Evolutionary conservation across 35 echinoderm and acorn worm species (phyloP).

Genomic region (Anneissia japonica): DNA sequence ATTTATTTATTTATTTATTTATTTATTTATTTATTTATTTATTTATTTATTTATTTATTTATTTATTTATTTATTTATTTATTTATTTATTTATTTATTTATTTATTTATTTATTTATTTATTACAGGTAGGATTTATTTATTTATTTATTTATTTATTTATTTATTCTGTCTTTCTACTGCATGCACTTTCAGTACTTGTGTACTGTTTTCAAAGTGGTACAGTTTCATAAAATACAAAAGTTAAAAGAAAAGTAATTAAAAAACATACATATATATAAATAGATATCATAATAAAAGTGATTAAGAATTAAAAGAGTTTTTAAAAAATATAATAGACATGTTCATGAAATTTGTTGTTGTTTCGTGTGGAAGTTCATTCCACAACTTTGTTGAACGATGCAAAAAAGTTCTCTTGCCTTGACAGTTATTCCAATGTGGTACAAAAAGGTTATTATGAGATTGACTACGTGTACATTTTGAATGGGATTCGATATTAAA

Average conservation of each 20-base stretch:
- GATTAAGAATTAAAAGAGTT: no score
- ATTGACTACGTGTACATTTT: no score
- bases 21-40: not conserved
- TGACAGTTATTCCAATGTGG: no score
- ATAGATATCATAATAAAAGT: no score
- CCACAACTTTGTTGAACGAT: no score
- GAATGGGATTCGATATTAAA: no score
- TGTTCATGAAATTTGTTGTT: no score
- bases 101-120: not conserved
- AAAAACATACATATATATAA: not conserved
- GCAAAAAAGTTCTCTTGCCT: no score
- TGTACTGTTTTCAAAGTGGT: not conserved
- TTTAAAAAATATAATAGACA: no score
- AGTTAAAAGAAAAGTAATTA: not conserved
- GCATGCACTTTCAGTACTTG: not conserved
- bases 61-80: not conserved
- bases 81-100: not conserved
- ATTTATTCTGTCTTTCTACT: not conserved
- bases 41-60: not conserved
- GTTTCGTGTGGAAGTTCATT: no score
- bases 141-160: not conserved
- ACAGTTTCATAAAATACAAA: not conserved
- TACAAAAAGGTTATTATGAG: no score
- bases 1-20: not conserved
- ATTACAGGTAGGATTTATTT: not conserved